These are phyloP conservation scores for Tiliacea citrago DNA, from an alignment of 2,888 invertebrate genomes.

Conservation along the genomic window DNA sequence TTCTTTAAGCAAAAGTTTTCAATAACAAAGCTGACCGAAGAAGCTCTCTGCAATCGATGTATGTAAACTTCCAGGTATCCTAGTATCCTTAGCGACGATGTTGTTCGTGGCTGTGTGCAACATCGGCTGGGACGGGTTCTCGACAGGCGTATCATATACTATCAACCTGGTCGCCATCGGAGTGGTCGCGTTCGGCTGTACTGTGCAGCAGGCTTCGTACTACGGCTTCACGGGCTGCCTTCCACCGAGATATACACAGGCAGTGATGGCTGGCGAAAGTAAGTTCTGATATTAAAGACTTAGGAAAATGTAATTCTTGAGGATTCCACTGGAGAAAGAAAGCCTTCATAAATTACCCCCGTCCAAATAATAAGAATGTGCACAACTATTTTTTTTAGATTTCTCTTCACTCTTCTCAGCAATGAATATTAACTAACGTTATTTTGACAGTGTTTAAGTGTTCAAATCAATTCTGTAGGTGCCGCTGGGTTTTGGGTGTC, in stretches of 20 bases:
- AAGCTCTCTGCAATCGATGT: background rate
- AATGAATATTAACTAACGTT: background rate
- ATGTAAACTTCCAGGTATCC: slow-evolving; percentile 91
- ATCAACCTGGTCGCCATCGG: slow-evolving; percentile 96
- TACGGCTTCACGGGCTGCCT: slow-evolving; percentile 98
- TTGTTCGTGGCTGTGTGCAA: slow-evolving; percentile 96
- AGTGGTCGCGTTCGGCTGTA: slow-evolving; percentile 96
- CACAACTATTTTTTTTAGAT: background rate
- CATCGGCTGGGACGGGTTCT: slow-evolving; percentile 96
- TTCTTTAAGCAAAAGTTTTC: background rate
- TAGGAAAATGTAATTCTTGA: background rate
- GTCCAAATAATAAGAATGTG: background rate
- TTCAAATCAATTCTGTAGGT: slow-evolving; percentile 87
- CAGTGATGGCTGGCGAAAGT: slow-evolving; percentile 99
- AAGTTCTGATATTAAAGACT: slow-evolving; percentile 75
- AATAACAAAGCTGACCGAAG: background rate
- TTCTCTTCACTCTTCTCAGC: background rate
- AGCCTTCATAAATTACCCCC: background rate
- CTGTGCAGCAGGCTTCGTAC: slow-evolving; percentile 98
- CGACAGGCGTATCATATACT: slow-evolving; percentile 94
- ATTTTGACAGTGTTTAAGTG: slow-evolving; percentile 2
- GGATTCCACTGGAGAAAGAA: background rate
- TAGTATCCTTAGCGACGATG: slow-evolving; percentile 95
- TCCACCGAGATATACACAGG: slow-evolving; percentile 97
- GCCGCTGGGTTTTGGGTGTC: slow-evolving; percentile 97